phyloP scores from a whole-genome alignment of 2,113 vertebrate species.

The Meleagris gallopavo region DNA sequence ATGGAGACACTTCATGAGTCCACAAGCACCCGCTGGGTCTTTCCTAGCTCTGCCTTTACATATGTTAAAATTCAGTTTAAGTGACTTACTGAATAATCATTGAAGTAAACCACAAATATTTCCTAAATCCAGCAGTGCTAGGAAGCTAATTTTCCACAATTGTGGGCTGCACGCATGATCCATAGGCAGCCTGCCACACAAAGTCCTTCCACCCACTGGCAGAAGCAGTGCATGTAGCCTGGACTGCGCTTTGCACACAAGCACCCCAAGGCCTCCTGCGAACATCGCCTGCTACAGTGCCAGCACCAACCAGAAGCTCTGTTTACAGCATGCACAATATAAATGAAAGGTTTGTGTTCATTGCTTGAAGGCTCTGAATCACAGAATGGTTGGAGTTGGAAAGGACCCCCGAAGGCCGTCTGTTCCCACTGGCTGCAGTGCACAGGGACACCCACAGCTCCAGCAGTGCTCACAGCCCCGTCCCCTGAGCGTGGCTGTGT shows the following conservation, averaged over 20 bases:
- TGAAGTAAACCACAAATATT: not conserved
- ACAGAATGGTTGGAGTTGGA: too few relatives aligned
- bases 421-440: too few relatives aligned
- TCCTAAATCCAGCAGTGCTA: not conserved
- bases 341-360: not conserved
- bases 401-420: too few relatives aligned
- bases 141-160: not conserved
- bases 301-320: not conserved
- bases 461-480: too few relatives aligned
- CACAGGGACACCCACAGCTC: too few relatives aligned
- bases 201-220: not conserved
- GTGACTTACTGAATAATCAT: not conserved
- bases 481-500: too few relatives aligned
- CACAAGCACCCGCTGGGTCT: not conserved
- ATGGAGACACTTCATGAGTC: not conserved
- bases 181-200: rapidly evolving
- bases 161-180: not conserved
- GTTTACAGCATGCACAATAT: not conserved
- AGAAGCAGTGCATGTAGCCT: too few relatives aligned
- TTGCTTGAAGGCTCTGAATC: not conserved
- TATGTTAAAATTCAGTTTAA: not conserved
- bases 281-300: not conserved
- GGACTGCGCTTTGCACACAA: too few relatives aligned
- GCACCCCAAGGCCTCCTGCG: not conserved
- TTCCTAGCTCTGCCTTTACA: not conserved